phyloP scores from a whole-genome alignment of 2,888 invertebrate genomes.

The Caenorhabditis angaria region DNA sequence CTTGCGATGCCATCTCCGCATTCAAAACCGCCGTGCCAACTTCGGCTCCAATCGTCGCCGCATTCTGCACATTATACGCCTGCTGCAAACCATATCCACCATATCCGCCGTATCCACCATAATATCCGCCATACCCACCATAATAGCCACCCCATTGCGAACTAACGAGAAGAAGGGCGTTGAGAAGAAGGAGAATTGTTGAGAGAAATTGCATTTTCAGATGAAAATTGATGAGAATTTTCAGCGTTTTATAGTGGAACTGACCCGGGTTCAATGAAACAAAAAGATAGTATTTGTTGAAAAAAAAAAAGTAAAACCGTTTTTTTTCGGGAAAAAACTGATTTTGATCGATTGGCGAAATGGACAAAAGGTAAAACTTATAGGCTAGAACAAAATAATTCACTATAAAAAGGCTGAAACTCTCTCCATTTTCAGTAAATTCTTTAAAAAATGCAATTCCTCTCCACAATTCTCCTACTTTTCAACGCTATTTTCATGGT shows the following conservation, averaged over 20 bases:
- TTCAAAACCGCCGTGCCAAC: neutral
- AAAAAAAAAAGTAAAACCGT: too few relatives aligned
- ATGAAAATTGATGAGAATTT: neutral
- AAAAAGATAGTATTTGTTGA: too few relatives aligned
- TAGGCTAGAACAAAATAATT: too few relatives aligned
- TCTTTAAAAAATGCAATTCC: too few relatives aligned
- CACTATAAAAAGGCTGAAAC: too few relatives aligned
- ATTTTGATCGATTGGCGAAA: too few relatives aligned
- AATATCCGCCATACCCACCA: constrained; percentile 7
- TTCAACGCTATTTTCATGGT: neutral
- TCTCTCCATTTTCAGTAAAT: too few relatives aligned
- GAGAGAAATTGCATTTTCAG: too few relatives aligned
- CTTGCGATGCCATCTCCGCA: neutral
- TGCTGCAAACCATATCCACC: constrained; percentile 10
- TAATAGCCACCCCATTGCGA: constrained; percentile 13
- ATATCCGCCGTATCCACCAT: constrained; percentile 18
- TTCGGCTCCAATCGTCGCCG: neutral
- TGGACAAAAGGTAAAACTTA: too few relatives aligned
- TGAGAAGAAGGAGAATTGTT: neutral
- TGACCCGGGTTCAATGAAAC: too few relatives aligned
- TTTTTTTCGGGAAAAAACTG: too few relatives aligned
- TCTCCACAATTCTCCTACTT: neutral
- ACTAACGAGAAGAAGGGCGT: neutral
- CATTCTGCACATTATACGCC: neutral
- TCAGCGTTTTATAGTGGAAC: neutral